Conservation (phyloP, 2,113 vertebrate genomes). For the Lynx canadensis region DNA sequence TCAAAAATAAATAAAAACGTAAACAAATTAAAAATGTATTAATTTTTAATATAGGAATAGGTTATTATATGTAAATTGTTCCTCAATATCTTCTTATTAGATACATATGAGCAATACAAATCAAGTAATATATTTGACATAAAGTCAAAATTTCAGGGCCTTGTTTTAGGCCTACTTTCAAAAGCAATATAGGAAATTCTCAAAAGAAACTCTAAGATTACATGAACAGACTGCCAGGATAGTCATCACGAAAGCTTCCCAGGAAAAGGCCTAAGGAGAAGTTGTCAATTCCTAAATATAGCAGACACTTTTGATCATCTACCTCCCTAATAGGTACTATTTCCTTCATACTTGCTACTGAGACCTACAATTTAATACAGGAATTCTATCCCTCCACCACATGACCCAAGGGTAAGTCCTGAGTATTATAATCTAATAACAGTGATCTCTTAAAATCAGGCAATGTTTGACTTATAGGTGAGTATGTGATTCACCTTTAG, state of each 20-base stretch:
- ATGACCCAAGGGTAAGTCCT: neutral
- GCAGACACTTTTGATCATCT: neutral
- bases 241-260: neutral
- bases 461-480: neutral
- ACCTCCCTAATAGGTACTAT: neutral
- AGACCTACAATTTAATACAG: neutral
- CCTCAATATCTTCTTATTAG: neutral
- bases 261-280: neutral
- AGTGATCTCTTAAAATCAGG: neutral
- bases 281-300: neutral
- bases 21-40: no score
- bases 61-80: neutral
- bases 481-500: neutral
- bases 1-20: no score
- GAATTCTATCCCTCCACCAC: neutral
- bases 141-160: neutral
- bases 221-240: neutral
- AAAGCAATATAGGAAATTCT: neutral
- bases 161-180: neutral
- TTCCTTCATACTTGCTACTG: neutral
- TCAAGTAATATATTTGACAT: neutral
- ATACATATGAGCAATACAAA: neutral
- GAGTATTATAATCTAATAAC: neutral
- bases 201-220: neutral
- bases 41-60: neutral